Evolutionary conservation across 1,140 invertebrate genomes (phyloP), one percentile per base, ranked within the genome.

Genomic region (Drosophila grimshawi): DNA sequence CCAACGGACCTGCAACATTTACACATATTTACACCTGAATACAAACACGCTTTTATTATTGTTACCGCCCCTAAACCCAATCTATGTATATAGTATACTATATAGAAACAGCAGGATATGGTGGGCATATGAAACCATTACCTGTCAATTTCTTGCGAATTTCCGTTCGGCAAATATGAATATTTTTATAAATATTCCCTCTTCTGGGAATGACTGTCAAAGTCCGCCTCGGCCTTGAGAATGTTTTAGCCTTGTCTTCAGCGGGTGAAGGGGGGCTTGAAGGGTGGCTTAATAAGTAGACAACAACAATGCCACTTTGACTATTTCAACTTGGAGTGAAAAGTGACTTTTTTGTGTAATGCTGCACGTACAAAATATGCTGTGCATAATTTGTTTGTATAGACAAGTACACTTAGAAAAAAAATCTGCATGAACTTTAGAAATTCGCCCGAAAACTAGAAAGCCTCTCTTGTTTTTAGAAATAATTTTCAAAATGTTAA

Each of bases 361-460:
- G 63, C 76, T 60, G 80, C 75, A 65, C 30, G 37, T 39, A 51
- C 59, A 63, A 46, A 72, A 83, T 81, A 82, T 80, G 83, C 76
- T 83, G 80, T 80, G 81, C 76, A 83, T 83, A 83, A 85, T 83
- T 83, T 83, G 81, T 85, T 69, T 85, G 68, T 82, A 76, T 79
- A 72, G 65, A 30, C 71, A 76, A 65, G 65, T 71, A 74, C 66
- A 57, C 19, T 19, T 19, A 19, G 19, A 19, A 19, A 19, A 19
- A 19, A 19, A 19, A 19, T 19, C 19, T 19, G 19, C 19, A 19
- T 19, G 19, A 19, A 19, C 19, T 19, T 19, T 19, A 19, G 19
- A 19, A 19, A 19, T 19, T 19, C 19, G 19, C 19, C 19, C 19
- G 19, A 19, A 19, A 19, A 19, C 19, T 19, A 19, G 19, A 19